Conservation (phyloP, 2,888 invertebrate genomes). For the Beris chalybata region DNA sequence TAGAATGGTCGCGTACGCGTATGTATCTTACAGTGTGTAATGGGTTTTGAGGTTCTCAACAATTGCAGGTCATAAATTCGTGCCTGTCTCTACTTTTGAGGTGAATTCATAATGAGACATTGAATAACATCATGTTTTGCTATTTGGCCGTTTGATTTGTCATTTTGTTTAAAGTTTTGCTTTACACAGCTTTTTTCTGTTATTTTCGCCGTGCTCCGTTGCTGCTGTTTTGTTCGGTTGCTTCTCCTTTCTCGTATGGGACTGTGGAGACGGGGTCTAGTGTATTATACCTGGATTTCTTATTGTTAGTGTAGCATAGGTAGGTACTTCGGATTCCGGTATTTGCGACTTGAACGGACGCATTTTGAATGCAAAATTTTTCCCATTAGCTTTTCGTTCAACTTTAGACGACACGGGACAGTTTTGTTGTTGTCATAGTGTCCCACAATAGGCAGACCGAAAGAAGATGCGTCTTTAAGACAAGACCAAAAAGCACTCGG, state of each 20-base stretch:
- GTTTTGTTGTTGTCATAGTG: conserved; percentile 23
- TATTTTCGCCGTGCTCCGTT: conserved; percentile 13
- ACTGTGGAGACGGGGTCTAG: conserved; percentile 11
- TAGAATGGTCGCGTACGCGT: background rate
- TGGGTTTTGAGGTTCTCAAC: conserved; percentile 20
- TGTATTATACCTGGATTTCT: conserved; percentile 14
- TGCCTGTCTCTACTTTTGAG: conserved; percentile 36
- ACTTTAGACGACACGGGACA: conserved; percentile 9
- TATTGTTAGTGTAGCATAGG: conserved; percentile 17
- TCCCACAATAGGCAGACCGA: conserved; percentile 1
- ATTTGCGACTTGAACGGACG: conserved; percentile 31
- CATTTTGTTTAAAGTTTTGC: conserved; percentile 16
- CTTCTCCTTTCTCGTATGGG: conserved; percentile 29
- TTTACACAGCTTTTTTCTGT: conserved; percentile 23
- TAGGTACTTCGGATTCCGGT: conserved; percentile 22
- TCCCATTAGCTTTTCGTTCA: conserved; percentile 6
- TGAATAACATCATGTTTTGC: conserved; percentile 38
- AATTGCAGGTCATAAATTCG: conserved; percentile 37
- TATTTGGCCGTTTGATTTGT: conserved; percentile 35
- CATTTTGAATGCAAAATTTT: conserved; percentile 22
- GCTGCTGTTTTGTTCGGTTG: conserved; percentile 25
- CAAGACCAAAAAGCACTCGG: conserved; percentile 8
- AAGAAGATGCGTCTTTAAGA: conserved; percentile 12
- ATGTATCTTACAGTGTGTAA: background rate
- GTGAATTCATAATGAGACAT: conserved; percentile 38